Percentiles rank a stretch among this genome's conserved stretches.
phyloP scores from a whole-genome alignment of 2,888 invertebrate genomes.

The Agrypnus murinus region DNA sequence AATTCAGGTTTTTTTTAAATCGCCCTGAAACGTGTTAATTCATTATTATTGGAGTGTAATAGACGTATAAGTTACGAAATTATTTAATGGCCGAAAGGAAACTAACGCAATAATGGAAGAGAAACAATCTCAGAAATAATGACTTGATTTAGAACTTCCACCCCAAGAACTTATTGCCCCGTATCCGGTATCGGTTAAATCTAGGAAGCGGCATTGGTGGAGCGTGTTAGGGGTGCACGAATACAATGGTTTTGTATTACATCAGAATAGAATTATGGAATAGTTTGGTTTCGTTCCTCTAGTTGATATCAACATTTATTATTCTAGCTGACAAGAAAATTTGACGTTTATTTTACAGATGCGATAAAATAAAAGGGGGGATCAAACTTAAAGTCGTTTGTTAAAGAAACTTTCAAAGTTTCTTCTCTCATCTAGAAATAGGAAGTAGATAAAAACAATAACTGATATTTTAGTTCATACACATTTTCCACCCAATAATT shows the following conservation, averaged over 20 bases:
- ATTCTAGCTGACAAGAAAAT: constrained; percentile 25
- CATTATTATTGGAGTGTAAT: constrained; percentile 36
- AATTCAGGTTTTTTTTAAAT: not conserved
- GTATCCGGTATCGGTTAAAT: constrained; percentile 54
- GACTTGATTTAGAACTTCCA: constrained; percentile 52
- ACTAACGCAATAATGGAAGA: constrained; percentile 48
- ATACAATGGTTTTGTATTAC: constrained; percentile 45
- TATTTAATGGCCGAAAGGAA: constrained; percentile 52
- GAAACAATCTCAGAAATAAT: constrained; percentile 55
- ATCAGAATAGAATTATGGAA: constrained; percentile 40
- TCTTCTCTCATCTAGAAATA: too few species aligned
- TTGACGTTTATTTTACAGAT: constrained; percentile 21
- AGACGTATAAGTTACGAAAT: constrained; percentile 33
- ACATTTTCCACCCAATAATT: too few species aligned
- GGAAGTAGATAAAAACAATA: too few species aligned
- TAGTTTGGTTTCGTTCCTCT: constrained; percentile 36
- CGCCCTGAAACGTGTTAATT: constrained; percentile 20
- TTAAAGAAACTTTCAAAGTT: too few species aligned
- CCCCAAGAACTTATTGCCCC: constrained; percentile 52
- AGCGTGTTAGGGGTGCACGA: constrained; percentile 42
- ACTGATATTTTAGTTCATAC: too few species aligned
- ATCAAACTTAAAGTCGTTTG: not conserved
- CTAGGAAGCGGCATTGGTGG: constrained; percentile 46
- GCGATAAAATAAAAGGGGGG: constrained; percentile 3
- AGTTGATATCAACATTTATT: constrained; percentile 32